These are phyloP conservation scores for Falco rusticolus DNA, from an alignment of 2,797 vertebrate genomes.

Conservation along the genomic window DNA sequence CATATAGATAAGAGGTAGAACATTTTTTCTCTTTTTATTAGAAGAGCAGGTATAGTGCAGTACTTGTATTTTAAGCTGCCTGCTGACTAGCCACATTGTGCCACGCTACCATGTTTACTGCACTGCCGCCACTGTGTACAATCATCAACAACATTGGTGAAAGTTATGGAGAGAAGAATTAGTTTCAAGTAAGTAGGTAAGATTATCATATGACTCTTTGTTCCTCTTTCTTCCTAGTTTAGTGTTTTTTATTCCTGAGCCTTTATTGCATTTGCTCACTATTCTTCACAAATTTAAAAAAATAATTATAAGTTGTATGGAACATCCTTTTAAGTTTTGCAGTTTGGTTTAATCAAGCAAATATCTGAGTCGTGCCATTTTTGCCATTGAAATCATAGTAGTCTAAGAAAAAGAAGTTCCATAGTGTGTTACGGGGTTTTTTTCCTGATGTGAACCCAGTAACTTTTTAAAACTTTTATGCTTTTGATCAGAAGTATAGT, in stretches of 20 bases:
- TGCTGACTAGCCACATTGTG: background rate
- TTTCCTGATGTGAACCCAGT: background rate
- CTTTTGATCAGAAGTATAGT: background rate
- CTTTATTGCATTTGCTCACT: background rate
- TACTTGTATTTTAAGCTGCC: background rate
- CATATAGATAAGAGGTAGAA: background rate
- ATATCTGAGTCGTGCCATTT: background rate
- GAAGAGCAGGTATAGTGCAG: background rate
- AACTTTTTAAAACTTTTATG: background rate
- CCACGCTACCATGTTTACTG: background rate
- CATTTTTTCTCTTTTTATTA: background rate
- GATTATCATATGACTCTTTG: background rate
- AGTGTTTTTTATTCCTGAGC: background rate
- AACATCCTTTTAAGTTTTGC: background rate
- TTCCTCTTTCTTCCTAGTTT: background rate
- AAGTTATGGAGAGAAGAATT: background rate
- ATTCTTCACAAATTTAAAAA: background rate
- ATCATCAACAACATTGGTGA: background rate
- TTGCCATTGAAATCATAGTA: background rate
- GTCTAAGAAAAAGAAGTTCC: background rate
- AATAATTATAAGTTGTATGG: background rate
- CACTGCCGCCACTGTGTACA: no score
- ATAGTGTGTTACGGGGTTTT: no score
- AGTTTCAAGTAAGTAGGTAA: background rate
- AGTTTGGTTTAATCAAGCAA: background rate